Evolutionary conservation across 2,797 vertebrate genomes (phyloP).

Genomic region (Pseudochirops corinnae): DNA sequence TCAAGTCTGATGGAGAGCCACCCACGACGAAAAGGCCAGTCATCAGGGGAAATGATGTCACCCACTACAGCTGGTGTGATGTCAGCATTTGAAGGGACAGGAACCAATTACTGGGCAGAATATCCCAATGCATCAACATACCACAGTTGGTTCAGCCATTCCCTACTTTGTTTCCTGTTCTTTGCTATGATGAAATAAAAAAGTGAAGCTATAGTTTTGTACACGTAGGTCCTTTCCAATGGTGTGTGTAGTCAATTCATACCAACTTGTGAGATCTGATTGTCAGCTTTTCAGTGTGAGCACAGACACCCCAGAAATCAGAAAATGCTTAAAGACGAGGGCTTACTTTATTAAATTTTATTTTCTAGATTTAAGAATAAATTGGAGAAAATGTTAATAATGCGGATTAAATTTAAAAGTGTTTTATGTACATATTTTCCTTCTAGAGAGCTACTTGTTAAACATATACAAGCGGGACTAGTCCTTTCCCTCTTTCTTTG

Average conservation of each 20-base stretch:
- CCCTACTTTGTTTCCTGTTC: no score
- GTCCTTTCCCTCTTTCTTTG: background rate
- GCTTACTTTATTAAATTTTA: background rate
- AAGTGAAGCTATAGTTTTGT: no score
- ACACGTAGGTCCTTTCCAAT: no score
- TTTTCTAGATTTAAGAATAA: background rate
- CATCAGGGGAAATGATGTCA: background rate
- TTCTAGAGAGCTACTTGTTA: background rate
- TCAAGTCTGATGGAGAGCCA: conserved; percentile 83
- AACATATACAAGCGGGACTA: background rate
- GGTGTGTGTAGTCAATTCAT: no score
- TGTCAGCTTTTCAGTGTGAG: background rate
- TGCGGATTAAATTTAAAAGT: background rate
- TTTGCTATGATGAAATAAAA: no score
- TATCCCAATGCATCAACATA: no score
- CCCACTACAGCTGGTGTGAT: background rate
- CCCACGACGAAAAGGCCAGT: conserved; percentile 68
- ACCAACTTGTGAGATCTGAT: no score
- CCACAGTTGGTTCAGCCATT: no score
- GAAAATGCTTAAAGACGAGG: background rate
- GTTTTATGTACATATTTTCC: no score
- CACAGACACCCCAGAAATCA: background rate
- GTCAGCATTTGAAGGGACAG: background rate
- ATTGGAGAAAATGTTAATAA: background rate
- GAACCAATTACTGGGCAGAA: background rate